These are phyloP conservation scores for Lepisosteus oculatus DNA, from an alignment of 2,113 vertebrate genomes.

Conservation along the genomic window DNA sequence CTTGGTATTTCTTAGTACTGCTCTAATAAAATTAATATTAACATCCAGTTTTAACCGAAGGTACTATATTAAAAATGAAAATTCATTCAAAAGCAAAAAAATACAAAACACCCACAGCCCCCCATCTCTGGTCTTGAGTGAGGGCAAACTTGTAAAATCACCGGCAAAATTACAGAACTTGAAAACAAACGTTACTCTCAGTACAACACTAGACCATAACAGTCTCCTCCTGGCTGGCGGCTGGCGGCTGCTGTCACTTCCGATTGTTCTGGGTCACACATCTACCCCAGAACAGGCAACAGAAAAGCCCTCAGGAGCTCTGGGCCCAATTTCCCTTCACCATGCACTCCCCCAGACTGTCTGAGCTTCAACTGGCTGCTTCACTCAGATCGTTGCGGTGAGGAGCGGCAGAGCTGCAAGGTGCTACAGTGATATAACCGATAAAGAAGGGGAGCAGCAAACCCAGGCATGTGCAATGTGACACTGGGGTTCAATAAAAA, in stretches of 20 bases:
- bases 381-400: too few species aligned
- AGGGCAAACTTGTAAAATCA: constrained; percentile 2
- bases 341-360: constrained; percentile 42
- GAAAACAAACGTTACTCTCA: constrained; percentile 48
- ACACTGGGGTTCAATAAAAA: not conserved
- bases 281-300: constrained; percentile 18
- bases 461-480: not conserved
- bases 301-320: constrained; percentile 8
- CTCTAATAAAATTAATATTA: too few species aligned
- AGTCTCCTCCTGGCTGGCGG: constrained; percentile 47
- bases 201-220: constrained; percentile 60
- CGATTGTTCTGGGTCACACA: constrained; percentile 19
- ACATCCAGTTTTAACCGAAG: not conserved
- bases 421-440: constrained; percentile 3
- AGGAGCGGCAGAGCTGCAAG: not conserved
- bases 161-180: constrained; percentile 54
- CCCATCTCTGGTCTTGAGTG: too few species aligned
- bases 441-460: not conserved
- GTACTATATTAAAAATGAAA: not conserved
- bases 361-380: constrained; percentile 47
- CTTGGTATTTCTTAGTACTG: too few species aligned
- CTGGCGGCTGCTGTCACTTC: constrained; percentile 46
- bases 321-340: constrained; percentile 46
- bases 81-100: constrained; percentile 2
- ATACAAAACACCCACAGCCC: not conserved